Evolutionary conservation across 2,797 vertebrate species (phyloP), one percentile per base, ranked within the genome.

Genomic region (Mormyrops attenuatus): DNA sequence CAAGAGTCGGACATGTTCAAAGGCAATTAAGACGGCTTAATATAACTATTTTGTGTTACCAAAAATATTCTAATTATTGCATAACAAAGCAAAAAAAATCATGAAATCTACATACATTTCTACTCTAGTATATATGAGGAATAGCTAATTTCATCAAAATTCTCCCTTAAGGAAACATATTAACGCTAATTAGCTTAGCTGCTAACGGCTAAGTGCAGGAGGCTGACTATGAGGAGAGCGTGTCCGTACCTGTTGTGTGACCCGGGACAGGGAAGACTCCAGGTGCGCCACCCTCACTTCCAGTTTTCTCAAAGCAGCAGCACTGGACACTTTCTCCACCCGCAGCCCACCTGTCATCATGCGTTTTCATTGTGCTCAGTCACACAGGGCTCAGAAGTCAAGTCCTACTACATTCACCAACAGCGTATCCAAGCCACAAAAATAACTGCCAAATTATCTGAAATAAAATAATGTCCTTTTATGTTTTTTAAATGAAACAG

Each of bases 221-320:
- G 20, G 55, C 15, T 20, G 50, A 86, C 13, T 52, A 22, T n/a
- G 26, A 30, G 30, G 7, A 86, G n/a, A 47, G 55, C 11, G 89
- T 22, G 26, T 88, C 8, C 73, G 38, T 94, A 98, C 97, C 97
- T 97, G 95, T 88, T 95, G 92, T 17, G 55, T 92, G 52, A 95
- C 92, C 52, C 92, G 90, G 15, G 91, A 89, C 90, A 93, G 91
- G 91, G 92, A 15, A 89, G 93, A 91, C 90, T 95, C 94, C 86
- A 93, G 20, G 47, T 93, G 93, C 49, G 87, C 44, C 15, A 92
- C 91, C 90, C 91, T 94, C 87, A 93, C 90, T 90, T 95, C 90
- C 53, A 94, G 93, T 89, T 92, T 95, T 89, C 89, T 93, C 60
- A 93, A 11, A 20, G 90, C 30, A 17, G 91, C 92, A 0, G 89